Base-by-base conservation (phyloP, 1,140 invertebrate species). In the Chelonus insularis region DNA sequence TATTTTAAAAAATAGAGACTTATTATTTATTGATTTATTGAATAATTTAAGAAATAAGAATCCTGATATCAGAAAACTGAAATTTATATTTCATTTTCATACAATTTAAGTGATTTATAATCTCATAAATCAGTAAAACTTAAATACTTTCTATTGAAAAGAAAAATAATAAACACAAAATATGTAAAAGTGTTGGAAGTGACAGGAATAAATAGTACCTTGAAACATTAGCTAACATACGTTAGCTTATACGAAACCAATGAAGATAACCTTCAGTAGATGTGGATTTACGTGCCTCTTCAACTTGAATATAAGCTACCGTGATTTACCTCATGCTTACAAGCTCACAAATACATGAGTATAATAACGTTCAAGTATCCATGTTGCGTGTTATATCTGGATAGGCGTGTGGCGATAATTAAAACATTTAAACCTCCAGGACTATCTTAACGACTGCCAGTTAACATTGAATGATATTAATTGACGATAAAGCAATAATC, bases 301-400 rank as follows among this genome's bases (percentile, higher is more conserved):
- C 25, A 25, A 25, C 50, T 4, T 52, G 16, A n/a, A 16, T 8
- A n/a, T 50, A 25, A 34, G 50, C 50, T 29, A 52, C 50, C 50
- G 29, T 18, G 50, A 52, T 52, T 52, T 52, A 52, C 50, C 50
- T 52, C 50, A 52, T 52, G 4, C 16, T 25, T 32, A 29, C n/a
- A 32, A 52, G 23, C 9, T 14, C 16, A 52, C 29, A 34, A 12
- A 32, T 8, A 18, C 21, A 29, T 12, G 21, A 5, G 1, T 23
- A 47, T 8, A 39, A 14, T 16, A 4, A 12, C 8, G 41, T 16
- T 4, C 4, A 43, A 16, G 0, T 16, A 39, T 1, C 3, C 41
- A 12, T 8, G 12, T 4, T 8, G 41, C 8, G 12, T 16, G 8
- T 43, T 43, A 43, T 43, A 43, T 16, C 12, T 18, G 6, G 12